Conservation (phyloP, 2,797 vertebrate genomes). For the Dryobates pubescens region DNA sequence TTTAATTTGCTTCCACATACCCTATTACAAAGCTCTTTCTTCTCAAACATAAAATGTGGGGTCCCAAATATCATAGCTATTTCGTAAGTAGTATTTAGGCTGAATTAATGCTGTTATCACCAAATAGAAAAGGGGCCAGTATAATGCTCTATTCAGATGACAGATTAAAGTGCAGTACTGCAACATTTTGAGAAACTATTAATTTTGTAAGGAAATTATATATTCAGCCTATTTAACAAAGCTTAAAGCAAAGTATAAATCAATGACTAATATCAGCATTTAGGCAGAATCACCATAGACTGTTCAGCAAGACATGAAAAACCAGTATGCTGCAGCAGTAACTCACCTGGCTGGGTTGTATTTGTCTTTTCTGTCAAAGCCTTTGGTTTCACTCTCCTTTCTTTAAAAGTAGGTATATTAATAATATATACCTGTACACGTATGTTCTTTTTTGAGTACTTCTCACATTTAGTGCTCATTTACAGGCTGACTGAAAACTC, state of each 20-base stretch:
- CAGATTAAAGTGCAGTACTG: neutral
- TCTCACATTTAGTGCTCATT: neutral
- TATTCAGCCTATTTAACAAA: neutral
- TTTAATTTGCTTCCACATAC: slow-evolving; percentile 6
- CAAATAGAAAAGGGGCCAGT: neutral
- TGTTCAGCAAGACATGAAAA: neutral
- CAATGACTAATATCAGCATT: neutral
- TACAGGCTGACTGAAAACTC: neutral
- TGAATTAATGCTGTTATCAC: neutral
- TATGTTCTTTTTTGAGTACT: neutral
- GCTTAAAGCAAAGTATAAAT: neutral
- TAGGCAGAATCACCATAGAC: neutral
- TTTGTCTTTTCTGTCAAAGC: neutral
- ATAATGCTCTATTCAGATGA: neutral
- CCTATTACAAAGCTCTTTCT: neutral
- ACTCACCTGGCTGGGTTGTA: neutral
- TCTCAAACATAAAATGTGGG: neutral
- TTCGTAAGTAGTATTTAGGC: neutral
- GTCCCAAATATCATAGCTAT: neutral
- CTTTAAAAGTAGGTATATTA: neutral
- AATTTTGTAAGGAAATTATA: neutral
- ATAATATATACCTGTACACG: neutral
- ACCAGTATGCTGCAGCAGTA: neutral
- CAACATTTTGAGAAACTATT: neutral
- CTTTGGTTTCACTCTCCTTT: neutral